Evolutionary conservation across 1,140 invertebrate species (phyloP).

Genomic region (Magallana angulata): DNA sequence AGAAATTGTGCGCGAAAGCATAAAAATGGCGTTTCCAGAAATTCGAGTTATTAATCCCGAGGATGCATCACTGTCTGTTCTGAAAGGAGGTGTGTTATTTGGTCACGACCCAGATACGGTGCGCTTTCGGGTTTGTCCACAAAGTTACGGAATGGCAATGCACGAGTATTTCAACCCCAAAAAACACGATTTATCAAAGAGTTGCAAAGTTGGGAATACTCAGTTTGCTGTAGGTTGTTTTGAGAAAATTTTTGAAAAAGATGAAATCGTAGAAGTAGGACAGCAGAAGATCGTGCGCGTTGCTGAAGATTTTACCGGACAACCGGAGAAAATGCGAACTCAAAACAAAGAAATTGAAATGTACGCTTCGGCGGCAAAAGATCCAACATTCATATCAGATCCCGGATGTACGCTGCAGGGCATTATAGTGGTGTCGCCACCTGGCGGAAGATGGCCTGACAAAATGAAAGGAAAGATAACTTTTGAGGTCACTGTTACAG

Average conservation of each 20-base stretch:
- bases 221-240: constrained; percentile 17
- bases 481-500: constrained; percentile 4
- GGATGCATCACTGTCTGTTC: constrained; percentile 37
- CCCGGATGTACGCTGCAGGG: background rate
- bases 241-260: constrained; percentile 22
- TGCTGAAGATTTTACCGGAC: background rate
- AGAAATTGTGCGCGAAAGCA: background rate
- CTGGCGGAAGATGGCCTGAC: constrained; percentile 24
- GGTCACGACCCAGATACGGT: constrained; percentile 47
- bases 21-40: constrained; percentile 40
- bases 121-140: constrained; percentile 26
- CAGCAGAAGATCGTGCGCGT: background rate
- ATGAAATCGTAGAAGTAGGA: constrained; percentile 14
- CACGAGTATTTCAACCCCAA: background rate
- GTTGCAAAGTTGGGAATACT: background rate
- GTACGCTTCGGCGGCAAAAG: constrained; percentile 3
- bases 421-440: constrained; percentile 7
- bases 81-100: constrained; percentile 58
- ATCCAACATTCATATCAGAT: constrained; percentile 28
- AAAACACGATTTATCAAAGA: background rate
- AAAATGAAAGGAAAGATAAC: constrained; percentile 3
- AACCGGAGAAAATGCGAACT: background rate
- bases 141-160: constrained; percentile 38
- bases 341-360: constrained; percentile 9
- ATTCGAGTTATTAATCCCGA: constrained; percentile 32